Evolutionary conservation across 2,888 invertebrate species (phyloP), one percentile per base, ranked within the genome.

Genomic region (Crossocerus cetratus): DNA sequence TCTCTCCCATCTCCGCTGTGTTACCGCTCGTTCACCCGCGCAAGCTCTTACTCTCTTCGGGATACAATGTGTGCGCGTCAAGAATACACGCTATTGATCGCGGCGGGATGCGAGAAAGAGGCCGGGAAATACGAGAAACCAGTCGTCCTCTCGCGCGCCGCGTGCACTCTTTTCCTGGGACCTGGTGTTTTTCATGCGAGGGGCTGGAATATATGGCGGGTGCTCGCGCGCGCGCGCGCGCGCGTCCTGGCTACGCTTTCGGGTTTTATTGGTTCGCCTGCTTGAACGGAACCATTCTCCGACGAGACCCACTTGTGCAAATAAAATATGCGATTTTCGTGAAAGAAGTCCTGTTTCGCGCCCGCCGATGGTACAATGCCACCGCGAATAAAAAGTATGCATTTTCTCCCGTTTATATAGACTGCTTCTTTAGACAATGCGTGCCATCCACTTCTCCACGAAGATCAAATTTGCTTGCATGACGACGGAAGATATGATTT

Each of bases 11-110:
- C 22, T 18, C 2, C 16, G 21, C 53, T 43, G 32, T 32, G 32
- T 32, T 32, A 32, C 32, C 32, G 56, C 54, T 61, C 23, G 53
- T 18, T 56, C 22, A 22, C 59, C 32, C n/a, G 42, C 43, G 54
- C 61, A 18, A 62, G 63, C 72, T 66, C 70, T 66, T 66, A 69
- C 76, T 65, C 81, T 65, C 78, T 75, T 77, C 72, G n/a, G 78
- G 82, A 84, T 86, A 86, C 86, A 86, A 86, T 86, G 86, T 85
- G 88, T 87, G 88, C 84, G 87, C 87, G 86, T 88, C 87, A 87
- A 88, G 88, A 88, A 88, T 87, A 87, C 85, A 86, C 86, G 84
- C 86, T 88, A 88, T 88, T 88, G 88, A 88, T 88, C 88, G 88
- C 82, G 78, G 80, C 84, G 83, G 83, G 85, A 85, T 84, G 81